Conservation (phyloP, 2,113 vertebrate genomes). For the Cottus gobio region DNA sequence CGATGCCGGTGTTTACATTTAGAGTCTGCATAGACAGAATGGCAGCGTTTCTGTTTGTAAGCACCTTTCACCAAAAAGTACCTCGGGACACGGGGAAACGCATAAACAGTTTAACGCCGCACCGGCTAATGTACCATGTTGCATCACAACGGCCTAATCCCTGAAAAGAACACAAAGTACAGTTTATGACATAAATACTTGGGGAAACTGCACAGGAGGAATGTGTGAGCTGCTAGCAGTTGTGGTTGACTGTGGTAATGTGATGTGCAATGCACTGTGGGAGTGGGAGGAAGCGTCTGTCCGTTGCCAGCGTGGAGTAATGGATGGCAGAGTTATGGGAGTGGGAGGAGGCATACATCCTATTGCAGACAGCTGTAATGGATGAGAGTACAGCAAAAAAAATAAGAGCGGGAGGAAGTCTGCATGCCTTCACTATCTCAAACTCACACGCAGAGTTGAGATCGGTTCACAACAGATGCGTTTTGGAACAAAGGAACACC, state of each 20-base stretch:
- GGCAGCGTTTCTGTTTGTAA: constrained; percentile 39
- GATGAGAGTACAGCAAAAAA: constrained; percentile 75
- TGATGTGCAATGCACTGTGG: constrained; percentile 72
- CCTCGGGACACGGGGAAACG: constrained; percentile 38
- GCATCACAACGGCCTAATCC: constrained; percentile 54
- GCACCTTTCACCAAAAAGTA: constrained; percentile 46
- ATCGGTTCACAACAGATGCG: constrained; percentile 62
- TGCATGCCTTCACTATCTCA: constrained; percentile 60
- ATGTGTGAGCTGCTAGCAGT: constrained; percentile 49
- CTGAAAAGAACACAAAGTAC: constrained; percentile 42
- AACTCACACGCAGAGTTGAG: constrained; percentile 64
- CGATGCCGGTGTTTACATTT: constrained; percentile 11
- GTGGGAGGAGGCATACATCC: constrained; percentile 79
- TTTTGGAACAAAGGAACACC: constrained; percentile 73
- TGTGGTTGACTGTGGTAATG: constrained; percentile 68
- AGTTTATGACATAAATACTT: constrained; percentile 53
- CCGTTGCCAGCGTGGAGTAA: constrained; percentile 75
- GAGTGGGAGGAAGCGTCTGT: constrained; percentile 78
- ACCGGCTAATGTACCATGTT: constrained; percentile 35
- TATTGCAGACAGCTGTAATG: constrained; percentile 81
- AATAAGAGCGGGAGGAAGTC: constrained; percentile 70
- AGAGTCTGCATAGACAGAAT: constrained; percentile 31
- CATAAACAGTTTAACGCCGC: constrained; percentile 39
- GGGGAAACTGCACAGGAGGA: constrained; percentile 48
- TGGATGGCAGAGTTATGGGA: constrained; percentile 77